Percentiles rank a stretch among this genome's conserved stretches.
phyloP scores from a whole-genome alignment of 2,888 invertebrate genomes.

The Baronia brevicornis region DNA sequence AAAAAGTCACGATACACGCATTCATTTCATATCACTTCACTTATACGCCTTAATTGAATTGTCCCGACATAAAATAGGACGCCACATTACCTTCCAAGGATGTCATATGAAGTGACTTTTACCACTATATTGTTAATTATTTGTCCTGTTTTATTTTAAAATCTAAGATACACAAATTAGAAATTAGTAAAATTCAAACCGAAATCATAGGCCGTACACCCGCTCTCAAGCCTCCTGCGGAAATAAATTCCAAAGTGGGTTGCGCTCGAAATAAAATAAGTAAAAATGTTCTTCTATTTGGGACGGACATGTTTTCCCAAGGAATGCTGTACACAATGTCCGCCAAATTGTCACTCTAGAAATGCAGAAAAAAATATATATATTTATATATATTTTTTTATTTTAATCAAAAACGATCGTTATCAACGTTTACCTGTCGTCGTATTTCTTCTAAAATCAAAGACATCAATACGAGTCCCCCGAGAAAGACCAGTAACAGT shows the following conservation, averaged over 20 bases:
- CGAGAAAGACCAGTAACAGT: constrained; percentile 24
- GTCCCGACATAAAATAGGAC: too few relatives aligned
- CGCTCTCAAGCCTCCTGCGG: constrained; percentile 30
- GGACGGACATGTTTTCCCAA: constrained; percentile 33
- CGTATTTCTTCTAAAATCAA: constrained; percentile 31
- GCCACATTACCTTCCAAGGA: too few relatives aligned
- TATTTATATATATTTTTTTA: not conserved
- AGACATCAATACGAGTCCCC: constrained; percentile 33
- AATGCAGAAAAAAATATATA: constrained; percentile 5
- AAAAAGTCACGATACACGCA: too few relatives aligned
- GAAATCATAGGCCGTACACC: constrained; percentile 32
- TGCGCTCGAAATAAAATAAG: constrained; percentile 29
- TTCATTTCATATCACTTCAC: too few relatives aligned
- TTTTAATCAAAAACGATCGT: not conserved
- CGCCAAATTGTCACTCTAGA: constrained; percentile 31
- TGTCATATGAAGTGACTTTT: not conserved
- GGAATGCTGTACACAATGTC: constrained; percentile 27
- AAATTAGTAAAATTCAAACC: constrained; percentile 21
- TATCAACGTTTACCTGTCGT: constrained; percentile 16
- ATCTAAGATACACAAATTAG: not conserved
- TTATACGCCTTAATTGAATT: too few relatives aligned
- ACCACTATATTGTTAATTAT: not conserved
- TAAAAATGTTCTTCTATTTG: constrained; percentile 29
- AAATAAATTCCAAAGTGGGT: constrained; percentile 27
- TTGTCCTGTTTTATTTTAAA: not conserved